These are phyloP conservation scores for Barnardius zonarius DNA, from an alignment of 2,113 vertebrate species.

Conservation along the genomic window DNA sequence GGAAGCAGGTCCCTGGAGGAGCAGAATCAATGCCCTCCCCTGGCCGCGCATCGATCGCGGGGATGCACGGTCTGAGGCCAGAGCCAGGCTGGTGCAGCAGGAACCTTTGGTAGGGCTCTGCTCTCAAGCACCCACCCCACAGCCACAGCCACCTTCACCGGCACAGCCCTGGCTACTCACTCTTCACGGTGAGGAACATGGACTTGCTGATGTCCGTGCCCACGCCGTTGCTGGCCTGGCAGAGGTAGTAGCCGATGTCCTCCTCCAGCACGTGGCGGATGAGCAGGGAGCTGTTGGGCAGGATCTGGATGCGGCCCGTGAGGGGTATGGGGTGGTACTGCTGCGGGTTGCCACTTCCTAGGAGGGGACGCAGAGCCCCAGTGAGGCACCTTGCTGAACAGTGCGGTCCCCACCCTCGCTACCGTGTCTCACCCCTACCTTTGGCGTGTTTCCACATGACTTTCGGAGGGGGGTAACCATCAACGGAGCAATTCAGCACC, in stretches of 20 bases:
- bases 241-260: conserved; percentile 96
- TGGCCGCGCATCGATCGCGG: background rate
- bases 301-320: conserved; percentile 96
- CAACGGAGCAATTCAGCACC: conserved; percentile 95
- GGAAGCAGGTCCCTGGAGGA: conserved; percentile 49
- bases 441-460: conserved; percentile 99
- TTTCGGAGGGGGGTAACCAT: conserved; percentile 95
- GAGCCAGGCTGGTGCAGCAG: fast-evolving
- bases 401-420: fast-evolving
- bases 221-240: conserved; percentile 97
- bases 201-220: conserved; percentile 99
- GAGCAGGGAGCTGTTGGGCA: conserved; percentile 93
- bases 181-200: conserved; percentile 98
- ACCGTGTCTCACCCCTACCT: conserved; percentile 60
- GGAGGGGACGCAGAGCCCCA: background rate
- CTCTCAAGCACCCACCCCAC: background rate
- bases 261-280: conserved; percentile 97
- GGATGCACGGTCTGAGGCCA: background rate
- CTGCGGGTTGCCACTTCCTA: conserved; percentile 93
- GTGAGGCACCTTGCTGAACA: fast-evolving
- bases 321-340: conserved; percentile 97
- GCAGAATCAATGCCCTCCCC: conserved; percentile 28
- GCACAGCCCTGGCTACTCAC: conserved; percentile 72
- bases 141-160: background rate
- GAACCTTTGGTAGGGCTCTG: background rate